A percentile compares a stretch with the other conserved stretches of the same genome.
phyloP scores from a whole-genome alignment of 92 coral and sea anemone species.

The Actinernus sp. region DNA sequence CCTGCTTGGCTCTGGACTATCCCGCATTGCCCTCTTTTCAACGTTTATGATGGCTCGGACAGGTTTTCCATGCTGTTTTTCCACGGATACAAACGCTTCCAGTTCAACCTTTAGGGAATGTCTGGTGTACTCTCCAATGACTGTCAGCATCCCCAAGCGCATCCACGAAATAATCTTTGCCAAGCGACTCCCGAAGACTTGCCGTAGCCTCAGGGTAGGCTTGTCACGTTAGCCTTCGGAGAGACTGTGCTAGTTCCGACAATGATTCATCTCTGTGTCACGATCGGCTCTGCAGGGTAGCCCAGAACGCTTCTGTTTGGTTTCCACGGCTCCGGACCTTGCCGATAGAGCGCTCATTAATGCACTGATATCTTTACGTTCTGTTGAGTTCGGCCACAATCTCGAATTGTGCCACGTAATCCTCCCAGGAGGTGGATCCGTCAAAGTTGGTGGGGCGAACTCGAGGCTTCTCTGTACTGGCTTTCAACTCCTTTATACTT shows the following conservation, averaged over 20 bases:
- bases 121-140: slow-evolving; percentile 27
- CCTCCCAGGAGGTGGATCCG: slow-evolving; percentile 37
- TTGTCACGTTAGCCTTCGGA: slow-evolving; percentile 16
- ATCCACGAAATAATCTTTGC: slow-evolving; percentile 29
- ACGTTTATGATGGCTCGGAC: no score
- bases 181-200: slow-evolving; percentile 9
- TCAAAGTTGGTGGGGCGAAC: no score
- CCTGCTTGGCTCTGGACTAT: no score
- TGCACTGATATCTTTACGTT: no score
- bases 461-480: no score
- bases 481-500: no score
- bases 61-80: no score
- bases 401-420: slow-evolving; percentile 33
- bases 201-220: slow-evolving; percentile 26
- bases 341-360: no score
- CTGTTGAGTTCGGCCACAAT: slow-evolving; percentile 20
- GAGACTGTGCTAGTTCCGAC: slow-evolving; percentile 50
- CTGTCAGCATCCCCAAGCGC: slow-evolving; percentile 25
- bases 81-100: slow-evolving; percentile 31
- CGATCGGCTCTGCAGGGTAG: no score
- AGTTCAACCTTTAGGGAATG: slow-evolving; percentile 24
- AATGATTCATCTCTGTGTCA: no score
- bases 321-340: no score
- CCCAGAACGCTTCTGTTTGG: slow-evolving; percentile 21
- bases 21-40: no score